These are phyloP conservation scores for Heliconius hortense DNA, from an alignment of 2,888 invertebrate genomes.

Conservation along the genomic window DNA sequence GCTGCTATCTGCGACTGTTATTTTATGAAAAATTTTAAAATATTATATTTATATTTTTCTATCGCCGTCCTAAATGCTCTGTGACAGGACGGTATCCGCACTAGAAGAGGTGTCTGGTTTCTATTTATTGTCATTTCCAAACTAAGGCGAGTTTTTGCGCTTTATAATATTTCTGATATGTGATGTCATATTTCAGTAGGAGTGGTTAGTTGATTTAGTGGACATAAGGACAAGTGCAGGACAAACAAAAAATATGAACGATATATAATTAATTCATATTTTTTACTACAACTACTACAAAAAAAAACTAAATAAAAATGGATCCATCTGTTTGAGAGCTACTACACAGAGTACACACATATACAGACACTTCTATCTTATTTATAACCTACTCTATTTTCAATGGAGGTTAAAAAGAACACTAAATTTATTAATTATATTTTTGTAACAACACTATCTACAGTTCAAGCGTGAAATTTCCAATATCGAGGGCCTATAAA, in stretches of 20 bases:
- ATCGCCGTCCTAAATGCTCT: background rate
- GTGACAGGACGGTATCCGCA: slow-evolving; percentile 12
- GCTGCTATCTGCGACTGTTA: no score
- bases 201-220: background rate
- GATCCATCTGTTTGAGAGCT: no score
- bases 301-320: no score
- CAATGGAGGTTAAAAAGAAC: no score
- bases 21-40: background rate
- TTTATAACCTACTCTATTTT: no score
- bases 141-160: slow-evolving; percentile 19
- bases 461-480: no score
- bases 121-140: slow-evolving; percentile 29
- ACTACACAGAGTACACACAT: no score
- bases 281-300: no score
- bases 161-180: background rate
- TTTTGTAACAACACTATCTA: no score
- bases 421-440: no score
- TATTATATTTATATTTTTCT: background rate
- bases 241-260: background rate
- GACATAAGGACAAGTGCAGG: background rate
- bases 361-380: no score
- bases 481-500: no score
- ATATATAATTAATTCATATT: background rate
- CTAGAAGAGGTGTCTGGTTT: slow-evolving; percentile 23
- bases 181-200: background rate